Conservation (phyloP, 1,140 invertebrate genomes). For the Catajapyx aquilonaris region DNA sequence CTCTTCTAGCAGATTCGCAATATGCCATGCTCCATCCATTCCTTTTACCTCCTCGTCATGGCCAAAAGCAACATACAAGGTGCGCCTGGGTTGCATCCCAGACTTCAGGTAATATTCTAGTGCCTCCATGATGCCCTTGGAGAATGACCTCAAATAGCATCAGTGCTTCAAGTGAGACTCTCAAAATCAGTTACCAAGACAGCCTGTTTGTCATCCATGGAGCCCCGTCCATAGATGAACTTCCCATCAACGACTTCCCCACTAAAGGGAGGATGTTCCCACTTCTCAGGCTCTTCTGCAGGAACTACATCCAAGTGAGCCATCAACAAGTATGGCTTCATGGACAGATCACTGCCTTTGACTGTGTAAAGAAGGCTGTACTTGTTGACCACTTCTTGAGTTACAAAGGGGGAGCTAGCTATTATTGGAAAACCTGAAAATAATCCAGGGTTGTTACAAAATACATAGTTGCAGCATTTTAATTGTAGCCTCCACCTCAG, state of each 20-base stretch:
- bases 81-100: conserved; percentile 20
- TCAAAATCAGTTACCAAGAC: conserved; percentile 25
- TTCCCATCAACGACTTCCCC: conserved; percentile 23
- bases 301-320: conserved; percentile 37
- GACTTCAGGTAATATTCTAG: conserved; percentile 22
- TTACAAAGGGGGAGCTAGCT: conserved; percentile 21
- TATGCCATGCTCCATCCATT: background rate
- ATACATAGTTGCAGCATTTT: too few relatives aligned
- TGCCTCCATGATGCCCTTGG: conserved; percentile 27
- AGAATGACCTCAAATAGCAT: too few relatives aligned
- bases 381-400: conserved; percentile 22
- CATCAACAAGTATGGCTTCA: conserved; percentile 28
- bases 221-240: conserved; percentile 31
- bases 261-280: conserved; percentile 28
- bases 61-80: conserved; percentile 31
- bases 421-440: conserved; percentile 24
- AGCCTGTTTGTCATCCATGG: conserved; percentile 30
- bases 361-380: conserved; percentile 28
- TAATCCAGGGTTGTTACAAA: too few relatives aligned
- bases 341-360: conserved; percentile 14
- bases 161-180: too few relatives aligned
- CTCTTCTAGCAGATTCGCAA: background rate
- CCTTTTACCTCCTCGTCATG: conserved; percentile 31
- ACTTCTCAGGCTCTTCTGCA: conserved; percentile 19
- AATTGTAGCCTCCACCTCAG: too few relatives aligned